phyloP scores from a whole-genome alignment of 2,113 vertebrate species.

The Pseudorhombus dupliciocellatus region DNA sequence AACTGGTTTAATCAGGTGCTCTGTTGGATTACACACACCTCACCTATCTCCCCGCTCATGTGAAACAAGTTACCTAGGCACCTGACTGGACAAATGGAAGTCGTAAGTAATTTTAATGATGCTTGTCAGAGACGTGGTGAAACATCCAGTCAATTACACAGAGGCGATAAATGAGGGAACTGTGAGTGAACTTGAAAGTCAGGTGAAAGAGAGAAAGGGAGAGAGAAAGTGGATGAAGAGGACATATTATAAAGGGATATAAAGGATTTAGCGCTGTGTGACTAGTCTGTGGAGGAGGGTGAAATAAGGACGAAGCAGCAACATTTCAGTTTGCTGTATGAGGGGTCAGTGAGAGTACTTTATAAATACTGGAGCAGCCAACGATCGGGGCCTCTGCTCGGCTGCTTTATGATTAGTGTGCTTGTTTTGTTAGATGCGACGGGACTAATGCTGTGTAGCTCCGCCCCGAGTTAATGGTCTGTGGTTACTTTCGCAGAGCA shows the following conservation, averaged over 20 bases:
- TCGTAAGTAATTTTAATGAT: slow-evolving; percentile 22
- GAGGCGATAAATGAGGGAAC: not conserved
- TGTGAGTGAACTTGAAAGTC: not conserved
- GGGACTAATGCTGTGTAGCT: slow-evolving; percentile 51
- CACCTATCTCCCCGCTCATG: slow-evolving; percentile 14
- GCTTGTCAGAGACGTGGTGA: slow-evolving; percentile 26
- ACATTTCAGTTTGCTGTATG: not conserved
- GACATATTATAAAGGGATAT: slow-evolving; percentile 17
- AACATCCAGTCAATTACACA: slow-evolving; percentile 42
- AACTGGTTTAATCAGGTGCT: slow-evolving; percentile 62
- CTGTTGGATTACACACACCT: slow-evolving; percentile 33
- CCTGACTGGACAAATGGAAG: slow-evolving; percentile 40
- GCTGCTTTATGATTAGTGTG: slow-evolving; percentile 55
- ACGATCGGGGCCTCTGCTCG: slow-evolving; percentile 30
- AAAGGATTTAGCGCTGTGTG: slow-evolving; percentile 15
- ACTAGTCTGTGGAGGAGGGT: not conserved
- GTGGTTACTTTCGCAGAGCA: slow-evolving; percentile 56
- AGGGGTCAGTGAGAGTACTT: slow-evolving; percentile 11
- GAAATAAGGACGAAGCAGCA: too few species aligned
- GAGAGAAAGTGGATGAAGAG: not conserved
- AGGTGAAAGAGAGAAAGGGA: not conserved
- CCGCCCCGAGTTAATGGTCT: slow-evolving; percentile 60
- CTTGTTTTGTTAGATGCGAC: slow-evolving; percentile 56
- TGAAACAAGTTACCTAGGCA: slow-evolving; percentile 28
- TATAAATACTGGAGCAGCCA: slow-evolving; percentile 26